Base-by-base conservation (phyloP, 2,113 vertebrate genomes). In the Arvicanthis niloticus region DNA sequence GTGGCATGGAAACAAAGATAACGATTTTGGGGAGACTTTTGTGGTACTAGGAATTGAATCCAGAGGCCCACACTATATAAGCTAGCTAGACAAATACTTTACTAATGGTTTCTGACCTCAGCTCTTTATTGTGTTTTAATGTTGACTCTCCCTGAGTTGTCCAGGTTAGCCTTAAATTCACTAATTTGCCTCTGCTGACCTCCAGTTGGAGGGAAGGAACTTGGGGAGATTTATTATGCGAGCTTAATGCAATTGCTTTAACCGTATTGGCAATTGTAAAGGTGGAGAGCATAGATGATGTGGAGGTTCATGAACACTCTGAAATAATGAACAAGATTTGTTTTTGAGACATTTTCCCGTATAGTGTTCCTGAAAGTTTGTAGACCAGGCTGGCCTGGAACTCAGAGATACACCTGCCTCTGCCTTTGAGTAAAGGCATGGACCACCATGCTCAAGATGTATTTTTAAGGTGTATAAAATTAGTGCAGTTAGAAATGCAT, bases 1-100 rank as follows among this genome's bases (percentile, higher is more conserved):
- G 65, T 97, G 92, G 78, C 17, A n/a, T 10, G 42, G 88, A 45
- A 65, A 65, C 70, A 80, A 95, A 95, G 67, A 68, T 37, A 34
- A 37, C 67, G 37, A 37, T 68, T 68, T 34, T 0, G 31, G 67
- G 67, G 67, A 68, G 67, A 37, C 13, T 84, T 81, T 58, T 85
- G n/a, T 60, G n/a, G 7, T 42, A 17, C 24, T 62, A 60, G 58
- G n/a, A 40, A 85, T 62, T 40, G 13, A 85, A 16, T 60, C 56
- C 51, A 60, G 56, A n/a, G 56, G 19, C 37, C n/a, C 5, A 34
- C 3, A 60, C 21, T 40, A 40, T 6, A 82, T 60, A 60, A 82
- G 21, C 56, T 13, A 82, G 53, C 80, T 24, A 82, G 56, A 31
- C 21, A 40, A 26, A n/a, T 60, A 40, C 37, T 82, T 56, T n/a